Evolutionary conservation across 1,140 invertebrate species (phyloP).

Genomic region (Trichonephila clavata): DNA sequence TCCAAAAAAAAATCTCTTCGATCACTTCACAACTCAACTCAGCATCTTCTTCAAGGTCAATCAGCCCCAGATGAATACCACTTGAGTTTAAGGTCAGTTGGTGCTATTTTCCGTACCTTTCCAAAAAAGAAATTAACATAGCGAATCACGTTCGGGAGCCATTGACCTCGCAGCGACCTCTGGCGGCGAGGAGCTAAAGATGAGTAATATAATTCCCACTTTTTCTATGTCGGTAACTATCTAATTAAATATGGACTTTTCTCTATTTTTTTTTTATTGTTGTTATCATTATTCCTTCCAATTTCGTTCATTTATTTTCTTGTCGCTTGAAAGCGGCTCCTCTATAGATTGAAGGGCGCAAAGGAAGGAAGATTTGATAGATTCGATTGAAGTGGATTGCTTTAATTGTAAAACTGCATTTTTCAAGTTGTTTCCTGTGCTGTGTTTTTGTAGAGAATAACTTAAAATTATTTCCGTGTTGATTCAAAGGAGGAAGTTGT

Average conservation of each 20-base stretch:
- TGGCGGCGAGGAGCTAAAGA: neutral
- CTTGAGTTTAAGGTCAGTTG: slow-evolving; percentile 35
- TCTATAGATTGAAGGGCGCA: slow-evolving; percentile 16
- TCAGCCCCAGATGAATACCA: slow-evolving; percentile 23
- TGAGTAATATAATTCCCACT: slow-evolving; percentile 38
- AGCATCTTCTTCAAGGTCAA: neutral
- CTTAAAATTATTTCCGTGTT: too few relatives aligned
- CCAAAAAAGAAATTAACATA: neutral
- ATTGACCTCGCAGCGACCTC: slow-evolving; percentile 53
- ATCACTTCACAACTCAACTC: neutral
- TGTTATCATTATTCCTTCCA: neutral
- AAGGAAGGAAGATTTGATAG: neutral
- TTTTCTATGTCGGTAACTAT: neutral
- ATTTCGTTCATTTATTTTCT: neutral
- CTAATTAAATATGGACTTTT: slow-evolving; percentile 35
- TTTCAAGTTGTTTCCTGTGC: neutral
- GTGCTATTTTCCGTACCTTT: slow-evolving; percentile 4
- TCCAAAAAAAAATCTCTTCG: neutral
- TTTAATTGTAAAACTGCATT: neutral
- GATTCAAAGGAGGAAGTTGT: too few relatives aligned
- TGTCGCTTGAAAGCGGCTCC: neutral
- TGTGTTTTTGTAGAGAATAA: neutral
- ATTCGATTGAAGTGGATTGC: neutral
- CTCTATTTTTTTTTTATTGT: slow-evolving; percentile 16
- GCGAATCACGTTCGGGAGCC: slow-evolving; percentile 38